Percentiles rank a stretch among this genome's conserved stretches.
These are phyloP conservation scores for Timema podura DNA, from an alignment of 2,888 invertebrate genomes.

Conservation along the genomic window DNA sequence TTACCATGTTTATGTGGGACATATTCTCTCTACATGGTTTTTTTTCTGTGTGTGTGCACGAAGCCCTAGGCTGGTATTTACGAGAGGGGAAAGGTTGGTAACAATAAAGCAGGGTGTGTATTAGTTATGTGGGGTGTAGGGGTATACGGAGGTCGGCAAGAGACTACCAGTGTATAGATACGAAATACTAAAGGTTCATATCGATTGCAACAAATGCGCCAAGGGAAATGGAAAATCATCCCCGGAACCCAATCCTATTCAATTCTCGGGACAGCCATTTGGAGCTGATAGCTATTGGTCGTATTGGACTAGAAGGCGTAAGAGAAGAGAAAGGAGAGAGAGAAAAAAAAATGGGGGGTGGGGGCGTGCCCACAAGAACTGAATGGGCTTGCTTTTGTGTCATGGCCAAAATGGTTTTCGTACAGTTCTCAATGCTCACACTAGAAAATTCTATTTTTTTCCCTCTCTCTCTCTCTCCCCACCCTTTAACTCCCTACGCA, in stretches of 20 bases:
- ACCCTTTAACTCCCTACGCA: too few species aligned
- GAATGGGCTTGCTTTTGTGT: conserved; percentile 18
- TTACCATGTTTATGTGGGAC: too few species aligned
- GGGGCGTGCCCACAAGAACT: conserved; percentile 9
- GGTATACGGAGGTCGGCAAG: too few species aligned
- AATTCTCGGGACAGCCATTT: conserved; percentile 24
- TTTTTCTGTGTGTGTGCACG: too few species aligned
- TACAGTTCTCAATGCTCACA: conserved; percentile 15
- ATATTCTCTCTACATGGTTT: too few species aligned
- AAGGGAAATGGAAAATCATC: conserved; percentile 19
- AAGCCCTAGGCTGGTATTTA: too few species aligned
- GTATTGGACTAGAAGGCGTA: conserved; percentile 13
- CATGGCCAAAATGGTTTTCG: conserved; percentile 18
- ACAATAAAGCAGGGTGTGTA: too few species aligned
- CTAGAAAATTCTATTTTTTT: too few species aligned
- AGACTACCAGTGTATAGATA: background rate
- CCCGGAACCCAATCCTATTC: conserved; percentile 22
- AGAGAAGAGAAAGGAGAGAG: background rate
- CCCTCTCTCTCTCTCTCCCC: too few species aligned
- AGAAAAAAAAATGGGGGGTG: background rate
- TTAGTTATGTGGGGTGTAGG: too few species aligned
- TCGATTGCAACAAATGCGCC: conserved; percentile 23
- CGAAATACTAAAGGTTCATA: conserved; percentile 13
- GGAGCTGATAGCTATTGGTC: conserved; percentile 20
- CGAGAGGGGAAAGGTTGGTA: too few species aligned